These are phyloP conservation scores for Sphaerophoria rueppellii DNA, from an alignment of 2,888 invertebrate species.

Conservation along the genomic window DNA sequence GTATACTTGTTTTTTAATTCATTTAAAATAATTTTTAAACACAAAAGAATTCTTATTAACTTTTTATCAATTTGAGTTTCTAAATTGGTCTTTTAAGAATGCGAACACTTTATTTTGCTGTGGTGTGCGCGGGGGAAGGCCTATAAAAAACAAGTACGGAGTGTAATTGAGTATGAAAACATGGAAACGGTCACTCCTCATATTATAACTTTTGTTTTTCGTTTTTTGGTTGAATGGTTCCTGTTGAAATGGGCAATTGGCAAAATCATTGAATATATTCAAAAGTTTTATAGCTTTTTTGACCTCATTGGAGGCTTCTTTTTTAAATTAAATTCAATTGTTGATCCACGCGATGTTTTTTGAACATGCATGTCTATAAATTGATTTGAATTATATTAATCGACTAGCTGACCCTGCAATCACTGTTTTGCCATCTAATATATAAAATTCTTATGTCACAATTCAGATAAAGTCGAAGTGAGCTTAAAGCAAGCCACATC, in stretches of 20 bases:
- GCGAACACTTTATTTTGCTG: conserved; percentile 4
- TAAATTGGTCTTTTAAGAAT: conserved; percentile 63
- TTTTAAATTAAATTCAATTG: background rate
- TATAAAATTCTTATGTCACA: too few relatives aligned
- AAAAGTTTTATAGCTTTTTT: conserved; percentile 15
- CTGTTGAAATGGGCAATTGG: background rate
- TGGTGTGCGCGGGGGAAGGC: background rate
- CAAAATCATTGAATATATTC: background rate
- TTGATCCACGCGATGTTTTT: background rate
- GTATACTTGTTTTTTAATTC: conserved; percentile 26
- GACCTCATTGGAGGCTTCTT: conserved; percentile 11
- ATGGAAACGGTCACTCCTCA: conserved; percentile 10
- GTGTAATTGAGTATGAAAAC: conserved; percentile 20
- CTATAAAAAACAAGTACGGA: background rate
- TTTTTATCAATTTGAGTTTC: conserved; percentile 65
- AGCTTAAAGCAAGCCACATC: too few relatives aligned
- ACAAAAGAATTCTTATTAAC: conserved; percentile 54
- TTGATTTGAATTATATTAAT: background rate
- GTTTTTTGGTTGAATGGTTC: conserved; percentile 24
- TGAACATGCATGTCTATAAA: background rate
- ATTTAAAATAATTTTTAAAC: conserved; percentile 59
- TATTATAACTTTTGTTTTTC: background rate
- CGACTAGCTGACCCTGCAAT: too few relatives aligned
- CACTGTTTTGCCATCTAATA: too few relatives aligned
- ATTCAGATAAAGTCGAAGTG: too few relatives aligned